Evolutionary conservation across 2,113 vertebrate genomes (phyloP).

Genomic region (Sinosuthora webbiana): DNA sequence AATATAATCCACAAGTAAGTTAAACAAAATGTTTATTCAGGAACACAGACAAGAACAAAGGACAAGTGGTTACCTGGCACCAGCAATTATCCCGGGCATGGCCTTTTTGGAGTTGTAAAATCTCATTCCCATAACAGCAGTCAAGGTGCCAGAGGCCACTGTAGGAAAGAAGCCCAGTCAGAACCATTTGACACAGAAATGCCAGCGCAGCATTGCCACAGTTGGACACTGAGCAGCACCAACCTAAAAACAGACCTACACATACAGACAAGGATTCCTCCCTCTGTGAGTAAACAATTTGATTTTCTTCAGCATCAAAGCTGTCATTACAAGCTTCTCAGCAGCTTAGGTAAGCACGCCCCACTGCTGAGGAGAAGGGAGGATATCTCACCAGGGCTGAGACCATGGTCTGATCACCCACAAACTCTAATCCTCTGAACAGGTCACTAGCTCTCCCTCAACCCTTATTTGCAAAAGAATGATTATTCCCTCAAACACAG

Average conservation of each 20-base stretch:
- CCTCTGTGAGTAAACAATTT: not conserved
- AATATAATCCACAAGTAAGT: not conserved
- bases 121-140: conserved; percentile 90
- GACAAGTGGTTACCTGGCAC: conserved; percentile 80
- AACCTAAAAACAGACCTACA: not conserved
- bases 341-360: not conserved
- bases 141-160: conserved; percentile 89
- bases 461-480: not conserved
- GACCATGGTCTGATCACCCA: not conserved
- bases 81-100: conserved; percentile 91
- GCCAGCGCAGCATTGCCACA: fast-evolving
- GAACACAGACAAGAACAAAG: not conserved
- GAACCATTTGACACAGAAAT: not conserved
- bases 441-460: not conserved
- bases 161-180: not conserved
- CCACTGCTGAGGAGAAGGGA: not conserved
- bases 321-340: not conserved
- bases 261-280: not conserved
- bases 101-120: conserved; percentile 91
- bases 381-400: not conserved
- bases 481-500: not conserved
- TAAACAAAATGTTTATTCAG: not conserved
- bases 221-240: not conserved
- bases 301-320: not conserved
- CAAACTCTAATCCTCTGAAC: not conserved